Percentiles rank a stretch among this genome's conserved stretches.
Conservation (phyloP, 2,888 invertebrate genomes). For the Saturnia pavonia region DNA sequence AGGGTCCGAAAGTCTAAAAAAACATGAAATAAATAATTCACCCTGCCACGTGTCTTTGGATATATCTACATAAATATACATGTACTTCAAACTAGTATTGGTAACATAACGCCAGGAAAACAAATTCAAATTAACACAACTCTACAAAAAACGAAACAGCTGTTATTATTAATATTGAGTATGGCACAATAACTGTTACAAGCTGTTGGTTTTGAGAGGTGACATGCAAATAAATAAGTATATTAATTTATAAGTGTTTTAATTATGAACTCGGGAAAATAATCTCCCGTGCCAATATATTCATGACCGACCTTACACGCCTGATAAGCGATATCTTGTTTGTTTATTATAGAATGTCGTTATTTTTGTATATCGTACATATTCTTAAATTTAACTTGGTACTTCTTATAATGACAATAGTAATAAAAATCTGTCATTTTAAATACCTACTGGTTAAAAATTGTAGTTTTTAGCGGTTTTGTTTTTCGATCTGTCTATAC, state of each 20-base stretch:
- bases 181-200: not conserved
- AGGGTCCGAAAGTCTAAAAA: too few relatives aligned
- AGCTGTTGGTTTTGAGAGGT: not conserved
- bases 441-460: too few relatives aligned
- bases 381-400: not conserved
- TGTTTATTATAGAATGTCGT: constrained; percentile 1
- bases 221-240: not conserved
- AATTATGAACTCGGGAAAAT: constrained; percentile 3
- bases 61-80: too few relatives aligned
- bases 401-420: not conserved
- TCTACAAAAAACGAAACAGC: not conserved
- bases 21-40: too few relatives aligned
- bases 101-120: not conserved
- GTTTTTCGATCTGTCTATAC: too few relatives aligned
- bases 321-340: not conserved
- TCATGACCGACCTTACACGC: not conserved
- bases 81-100: not conserved
- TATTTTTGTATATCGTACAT: not conserved
- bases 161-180: not conserved
- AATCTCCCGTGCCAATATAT: constrained; percentile 7
- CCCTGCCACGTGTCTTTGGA: not conserved
- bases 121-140: not conserved
- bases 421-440: too few relatives aligned
- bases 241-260: not conserved
- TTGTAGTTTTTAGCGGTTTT: too few relatives aligned